Conservation (phyloP, 2,113 vertebrate species). For the Rhea pennata region DNA sequence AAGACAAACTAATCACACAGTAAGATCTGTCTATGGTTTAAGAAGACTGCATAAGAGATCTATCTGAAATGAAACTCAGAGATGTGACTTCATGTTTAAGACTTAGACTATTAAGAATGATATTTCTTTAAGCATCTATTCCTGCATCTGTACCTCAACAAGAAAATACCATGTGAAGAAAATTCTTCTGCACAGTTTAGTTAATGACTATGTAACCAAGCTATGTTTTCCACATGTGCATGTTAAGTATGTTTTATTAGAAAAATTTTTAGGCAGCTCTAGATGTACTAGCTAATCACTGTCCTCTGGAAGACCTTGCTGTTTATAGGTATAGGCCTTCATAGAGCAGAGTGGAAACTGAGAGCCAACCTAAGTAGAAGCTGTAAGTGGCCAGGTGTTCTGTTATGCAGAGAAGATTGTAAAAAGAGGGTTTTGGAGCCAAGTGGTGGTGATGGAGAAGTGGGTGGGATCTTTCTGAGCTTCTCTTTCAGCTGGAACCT, state of each 20-base stretch:
- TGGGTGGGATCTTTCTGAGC: not conserved
- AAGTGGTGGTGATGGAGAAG: not conserved
- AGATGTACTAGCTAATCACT: not conserved
- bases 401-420: not conserved
- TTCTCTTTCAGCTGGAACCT: not conserved
- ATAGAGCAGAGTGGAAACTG: not conserved
- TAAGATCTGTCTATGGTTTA: not conserved
- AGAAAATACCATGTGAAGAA: not conserved
- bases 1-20: not conserved
- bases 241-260: not conserved
- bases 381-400: not conserved
- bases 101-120: not conserved
- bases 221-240: not conserved
- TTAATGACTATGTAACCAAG: not conserved
- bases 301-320: not conserved
- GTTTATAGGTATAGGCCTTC: not conserved
- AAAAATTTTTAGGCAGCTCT: not conserved
- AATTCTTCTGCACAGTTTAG: not conserved
- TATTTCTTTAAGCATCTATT: not conserved
- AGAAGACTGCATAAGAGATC: not conserved
- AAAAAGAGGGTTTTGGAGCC: not conserved
- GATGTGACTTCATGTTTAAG: not conserved
- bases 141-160: not conserved
- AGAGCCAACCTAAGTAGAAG: not conserved
- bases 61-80: not conserved